Base-by-base conservation (phyloP, 2,888 invertebrate genomes). In the Pristionchus japonicus region DNA sequence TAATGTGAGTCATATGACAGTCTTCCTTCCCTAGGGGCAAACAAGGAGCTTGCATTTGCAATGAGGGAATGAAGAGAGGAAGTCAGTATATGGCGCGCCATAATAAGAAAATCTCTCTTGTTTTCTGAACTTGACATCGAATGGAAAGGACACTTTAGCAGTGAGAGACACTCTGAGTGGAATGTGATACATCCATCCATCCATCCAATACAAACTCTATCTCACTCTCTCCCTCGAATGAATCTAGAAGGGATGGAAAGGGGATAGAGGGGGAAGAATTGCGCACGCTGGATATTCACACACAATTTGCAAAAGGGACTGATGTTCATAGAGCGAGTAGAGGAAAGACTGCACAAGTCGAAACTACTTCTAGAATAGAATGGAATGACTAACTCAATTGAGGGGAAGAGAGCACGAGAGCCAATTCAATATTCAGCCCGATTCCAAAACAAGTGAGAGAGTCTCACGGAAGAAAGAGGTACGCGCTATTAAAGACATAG, bases 101-200 rank as follows among this genome's bases (percentile, higher is more conserved):
- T n/a, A 43, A 67, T 34, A 13, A 27, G 77, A 11, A 1, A 74
- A 74, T 4, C 1, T 1, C 34, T n/a, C n/a, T n/a, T n/a, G 70
- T 70, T 70, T 47, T 43, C n/a, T n/a, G 31, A 47, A 43, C 4
- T 23, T 49, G 77, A 80, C n/a, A 31, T 27, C 17, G 31, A 80
- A 27, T 52, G 82, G 34, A 83, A 23, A 83, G 52, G 52, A 52
- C 49, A 49, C 82, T 52, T 52, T 52, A 83, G 82, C 49, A 20
- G 34, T 80, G 27, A 80, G 80, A 47, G 70, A n/a, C 70, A 27
- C 40, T 77, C 43, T 52, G 82, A 52, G 52, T 52, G 82, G 82
- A 83, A 52, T 49, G 52, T 34, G 82, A 83, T 77, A 77, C 77
- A 77, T 77, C 77, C 43, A 77, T 77, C 77, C 77, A 77, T 77